These are phyloP conservation scores for Boleophthalmus pectinirostris DNA, from an alignment of 2,113 vertebrate genomes.

Conservation along the genomic window DNA sequence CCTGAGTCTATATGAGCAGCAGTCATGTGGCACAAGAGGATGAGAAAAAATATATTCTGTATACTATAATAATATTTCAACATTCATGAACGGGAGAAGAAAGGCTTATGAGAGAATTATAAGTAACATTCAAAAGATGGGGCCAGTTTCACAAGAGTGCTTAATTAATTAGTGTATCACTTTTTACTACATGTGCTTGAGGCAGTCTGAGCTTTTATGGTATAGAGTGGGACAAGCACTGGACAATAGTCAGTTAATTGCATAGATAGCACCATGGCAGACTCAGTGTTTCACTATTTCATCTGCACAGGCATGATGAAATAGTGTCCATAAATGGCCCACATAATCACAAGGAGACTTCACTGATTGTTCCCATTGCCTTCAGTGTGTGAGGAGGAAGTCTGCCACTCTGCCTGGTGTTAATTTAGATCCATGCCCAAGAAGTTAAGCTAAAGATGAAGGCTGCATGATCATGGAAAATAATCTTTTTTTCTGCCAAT, in stretches of 20 bases:
- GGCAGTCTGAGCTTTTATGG: not conserved
- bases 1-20: conserved; percentile 68
- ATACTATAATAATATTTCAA: conserved; percentile 26
- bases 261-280: not conserved
- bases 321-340: not conserved
- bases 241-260: not conserved
- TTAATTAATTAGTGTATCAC: not conserved
- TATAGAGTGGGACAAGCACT: not conserved
- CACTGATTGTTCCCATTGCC: not conserved
- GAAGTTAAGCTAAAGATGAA: not conserved
- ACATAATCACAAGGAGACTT: not conserved
- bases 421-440: not conserved
- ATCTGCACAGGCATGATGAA: not conserved
- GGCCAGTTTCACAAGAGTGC: not conserved
- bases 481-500: too few species aligned
- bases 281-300: not conserved
- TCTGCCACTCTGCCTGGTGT: not conserved
- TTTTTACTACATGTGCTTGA: not conserved
- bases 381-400: not conserved
- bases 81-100: conserved; percentile 68
- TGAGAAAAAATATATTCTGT: conserved; percentile 32
- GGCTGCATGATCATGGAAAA: not conserved
- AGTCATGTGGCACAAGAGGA: conserved; percentile 50
- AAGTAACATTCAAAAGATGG: conserved; percentile 51
- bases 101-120: conserved; percentile 45